A percentile compares a stretch with the other conserved stretches of the same genome.
phyloP scores from a whole-genome alignment of 2,113 vertebrate genomes.

The Delphinus delphis region DNA sequence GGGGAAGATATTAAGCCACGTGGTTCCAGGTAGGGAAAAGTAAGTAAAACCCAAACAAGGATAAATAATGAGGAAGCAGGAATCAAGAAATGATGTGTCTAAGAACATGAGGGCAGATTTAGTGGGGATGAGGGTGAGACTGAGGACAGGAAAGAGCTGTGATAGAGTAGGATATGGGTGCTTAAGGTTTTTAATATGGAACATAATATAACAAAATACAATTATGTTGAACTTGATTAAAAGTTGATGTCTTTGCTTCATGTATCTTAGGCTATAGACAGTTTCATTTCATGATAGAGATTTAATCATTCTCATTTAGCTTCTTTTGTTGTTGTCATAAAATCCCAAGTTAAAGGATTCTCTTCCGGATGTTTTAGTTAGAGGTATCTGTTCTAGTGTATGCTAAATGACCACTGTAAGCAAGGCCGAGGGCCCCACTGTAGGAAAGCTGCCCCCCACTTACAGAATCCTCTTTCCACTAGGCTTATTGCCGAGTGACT shows the following conservation, averaged over 20 bases:
- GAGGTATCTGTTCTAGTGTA: neutral
- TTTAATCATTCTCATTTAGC: neutral
- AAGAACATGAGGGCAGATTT: neutral
- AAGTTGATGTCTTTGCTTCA: constrained; percentile 8
- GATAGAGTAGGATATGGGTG: neutral
- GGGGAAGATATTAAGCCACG: neutral
- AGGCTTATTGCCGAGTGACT: neutral
- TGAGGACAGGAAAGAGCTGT: neutral
- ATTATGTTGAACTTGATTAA: neutral
- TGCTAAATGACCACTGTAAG: neutral
- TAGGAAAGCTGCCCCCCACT: neutral
- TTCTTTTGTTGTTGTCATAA: neutral
- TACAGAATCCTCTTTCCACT: neutral
- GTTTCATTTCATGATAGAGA: neutral
- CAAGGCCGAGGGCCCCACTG: neutral
- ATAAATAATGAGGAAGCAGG: neutral
- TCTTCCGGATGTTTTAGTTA: neutral
- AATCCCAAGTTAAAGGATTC: neutral
- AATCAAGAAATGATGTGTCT: neutral
- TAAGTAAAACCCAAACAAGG: neutral
- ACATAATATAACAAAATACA: neutral
- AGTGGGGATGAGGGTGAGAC: neutral
- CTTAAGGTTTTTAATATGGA: neutral
- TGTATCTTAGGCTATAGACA: neutral
- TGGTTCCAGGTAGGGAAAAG: neutral